Evolutionary conservation across 2,113 vertebrate species (phyloP).

Genomic region (Dipodomys ordii): DNA sequence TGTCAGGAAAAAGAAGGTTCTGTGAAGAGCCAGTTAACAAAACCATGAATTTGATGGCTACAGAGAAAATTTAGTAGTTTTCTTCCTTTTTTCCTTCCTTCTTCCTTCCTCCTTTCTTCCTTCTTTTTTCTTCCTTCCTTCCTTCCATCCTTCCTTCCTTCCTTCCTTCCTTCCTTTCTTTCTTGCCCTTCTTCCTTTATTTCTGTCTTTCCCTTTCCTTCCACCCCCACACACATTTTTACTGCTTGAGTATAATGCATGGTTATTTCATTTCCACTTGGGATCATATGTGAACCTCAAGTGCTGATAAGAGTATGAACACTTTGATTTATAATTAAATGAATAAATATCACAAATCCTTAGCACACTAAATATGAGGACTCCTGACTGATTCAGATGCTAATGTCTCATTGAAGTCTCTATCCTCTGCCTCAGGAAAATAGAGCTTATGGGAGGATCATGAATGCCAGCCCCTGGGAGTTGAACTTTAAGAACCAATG

Average conservation of each 20-base stretch:
- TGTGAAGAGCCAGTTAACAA: not conserved
- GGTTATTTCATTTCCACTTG: conserved; percentile 14
- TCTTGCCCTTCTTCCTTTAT: too few relatives aligned
- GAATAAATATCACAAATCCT: conserved; percentile 64
- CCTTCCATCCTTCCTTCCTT: too few relatives aligned
- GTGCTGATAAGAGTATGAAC: not conserved
- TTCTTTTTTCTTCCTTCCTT: too few relatives aligned
- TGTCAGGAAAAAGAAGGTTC: not conserved
- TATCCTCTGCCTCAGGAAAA: conserved; percentile 53
- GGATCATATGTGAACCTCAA: conserved; percentile 35
- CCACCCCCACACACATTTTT: not conserved
- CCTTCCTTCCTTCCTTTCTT: too few relatives aligned
- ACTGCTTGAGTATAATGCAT: not conserved
- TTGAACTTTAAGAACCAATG: conserved; percentile 67
- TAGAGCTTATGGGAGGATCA: conserved; percentile 3
- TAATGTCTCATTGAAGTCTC: conserved; percentile 65
- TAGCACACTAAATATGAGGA: conserved; percentile 56
- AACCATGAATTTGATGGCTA: conserved; percentile 17
- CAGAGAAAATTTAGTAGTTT: not conserved
- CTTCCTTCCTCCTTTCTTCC: too few relatives aligned
- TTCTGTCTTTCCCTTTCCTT: not conserved
- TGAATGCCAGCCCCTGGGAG: conserved; percentile 59
- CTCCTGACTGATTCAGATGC: conserved; percentile 68
- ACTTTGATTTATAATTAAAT: conserved; percentile 75
- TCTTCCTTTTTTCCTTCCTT: not conserved